Evolutionary conservation across 2,797 vertebrate genomes (phyloP).

Genomic region (Darevskia mixta): DNA sequence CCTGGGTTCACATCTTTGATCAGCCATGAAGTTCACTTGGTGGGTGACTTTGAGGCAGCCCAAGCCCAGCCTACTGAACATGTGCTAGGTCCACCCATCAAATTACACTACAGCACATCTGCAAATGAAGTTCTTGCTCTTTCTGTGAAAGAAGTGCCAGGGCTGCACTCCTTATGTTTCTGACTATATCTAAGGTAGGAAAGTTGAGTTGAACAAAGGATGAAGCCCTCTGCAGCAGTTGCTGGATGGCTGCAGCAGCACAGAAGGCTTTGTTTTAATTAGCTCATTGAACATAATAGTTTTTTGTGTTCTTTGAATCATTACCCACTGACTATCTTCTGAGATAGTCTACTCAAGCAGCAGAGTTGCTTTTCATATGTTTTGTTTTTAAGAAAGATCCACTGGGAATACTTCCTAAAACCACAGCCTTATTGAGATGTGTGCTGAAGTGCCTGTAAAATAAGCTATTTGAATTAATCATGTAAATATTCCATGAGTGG

Average conservation of each 20-base stretch:
- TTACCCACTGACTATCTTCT: neutral
- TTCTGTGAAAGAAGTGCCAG: no score
- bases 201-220: neutral
- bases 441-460: slow-evolving; percentile 35
- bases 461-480: slow-evolving; percentile 41
- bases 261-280: slow-evolving; percentile 10
- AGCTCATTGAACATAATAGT: neutral
- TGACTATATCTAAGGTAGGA: neutral
- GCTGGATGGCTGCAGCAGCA: neutral
- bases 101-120: no score
- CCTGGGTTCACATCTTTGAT: no score
- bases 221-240: neutral
- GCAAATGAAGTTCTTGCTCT: no score
- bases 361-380: slow-evolving; percentile 16
- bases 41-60: no score
- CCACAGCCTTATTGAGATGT: slow-evolving; percentile 36
- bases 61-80: no score
- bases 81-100: no score
- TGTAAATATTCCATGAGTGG: neutral
- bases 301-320: neutral
- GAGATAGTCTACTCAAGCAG: neutral
- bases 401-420: slow-evolving; percentile 19
- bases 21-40: no score
- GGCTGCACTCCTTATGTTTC: no score
- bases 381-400: slow-evolving; percentile 27